Conservation (phyloP, 2,888 invertebrate species). For the Amblyjoppa proteus region DNA sequence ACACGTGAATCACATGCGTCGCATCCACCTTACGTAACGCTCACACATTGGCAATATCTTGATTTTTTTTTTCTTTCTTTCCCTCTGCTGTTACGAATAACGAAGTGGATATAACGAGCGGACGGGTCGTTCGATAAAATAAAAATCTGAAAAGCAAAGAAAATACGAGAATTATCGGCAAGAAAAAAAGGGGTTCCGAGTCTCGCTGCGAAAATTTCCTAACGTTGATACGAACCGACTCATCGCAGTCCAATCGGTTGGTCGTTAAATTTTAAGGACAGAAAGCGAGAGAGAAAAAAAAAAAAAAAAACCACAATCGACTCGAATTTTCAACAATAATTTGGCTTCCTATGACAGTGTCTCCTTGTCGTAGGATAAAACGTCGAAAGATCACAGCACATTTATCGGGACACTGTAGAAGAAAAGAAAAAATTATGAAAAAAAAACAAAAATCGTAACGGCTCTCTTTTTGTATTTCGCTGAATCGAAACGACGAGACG, state of each 20-base stretch:
- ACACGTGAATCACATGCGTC: not conserved
- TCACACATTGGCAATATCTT: constrained; percentile 35
- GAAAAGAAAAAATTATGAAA: not conserved
- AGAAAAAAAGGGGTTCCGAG: constrained; percentile 10
- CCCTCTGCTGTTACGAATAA: constrained; percentile 44
- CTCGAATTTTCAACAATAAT: constrained; percentile 19
- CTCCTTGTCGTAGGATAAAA: constrained; percentile 44
- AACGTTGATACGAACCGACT: constrained; percentile 42
- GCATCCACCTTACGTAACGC: constrained; percentile 42
- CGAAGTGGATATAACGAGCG: constrained; percentile 24
- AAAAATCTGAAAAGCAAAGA: constrained; percentile 59
- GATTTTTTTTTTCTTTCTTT: constrained; percentile 18
- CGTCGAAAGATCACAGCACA: constrained; percentile 49
- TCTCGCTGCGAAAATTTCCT: constrained; percentile 45
- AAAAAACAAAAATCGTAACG: constrained; percentile 29
- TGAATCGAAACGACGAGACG: constrained; percentile 58
- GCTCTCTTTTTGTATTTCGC: constrained; percentile 41
- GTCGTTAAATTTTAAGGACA: constrained; percentile 14
- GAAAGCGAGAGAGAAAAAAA: constrained; percentile 23
- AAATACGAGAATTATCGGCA: constrained; percentile 53
- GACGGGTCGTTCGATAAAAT: constrained; percentile 48
- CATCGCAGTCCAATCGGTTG: not conserved
- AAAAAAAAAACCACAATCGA: constrained; percentile 31
- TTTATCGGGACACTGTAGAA: constrained; percentile 1
- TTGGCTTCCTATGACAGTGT: constrained; percentile 15